phyloP scores from a whole-genome alignment of 2,797 vertebrate species.

The Furcifer pardalis region DNA sequence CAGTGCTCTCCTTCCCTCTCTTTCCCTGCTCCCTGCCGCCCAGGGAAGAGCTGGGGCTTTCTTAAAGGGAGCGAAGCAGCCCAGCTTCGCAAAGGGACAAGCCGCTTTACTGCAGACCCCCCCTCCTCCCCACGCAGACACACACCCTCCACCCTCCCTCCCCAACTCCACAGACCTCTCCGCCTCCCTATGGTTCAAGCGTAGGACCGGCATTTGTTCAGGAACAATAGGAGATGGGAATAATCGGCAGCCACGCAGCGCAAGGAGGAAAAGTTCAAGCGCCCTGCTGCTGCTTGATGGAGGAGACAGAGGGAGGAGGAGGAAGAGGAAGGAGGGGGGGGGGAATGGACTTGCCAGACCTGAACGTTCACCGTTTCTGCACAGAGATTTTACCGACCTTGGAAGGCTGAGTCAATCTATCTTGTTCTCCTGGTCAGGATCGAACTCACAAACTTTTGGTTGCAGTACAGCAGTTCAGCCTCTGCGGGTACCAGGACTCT shows the following conservation, averaged over 20 bases:
- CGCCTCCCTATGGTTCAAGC: neutral
- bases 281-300: neutral
- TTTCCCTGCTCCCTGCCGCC: neutral
- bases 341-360: neutral
- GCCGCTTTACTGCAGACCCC: neutral
- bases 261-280: neutral
- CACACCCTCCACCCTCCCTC: neutral
- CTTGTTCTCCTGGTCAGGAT: no score
- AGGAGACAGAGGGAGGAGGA: no score
- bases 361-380: neutral
- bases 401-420: no score
- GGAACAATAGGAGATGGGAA: neutral
- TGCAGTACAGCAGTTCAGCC: no score
- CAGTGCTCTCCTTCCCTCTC: neutral
- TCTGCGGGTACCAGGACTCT: no score
- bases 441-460: no score
- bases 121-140: neutral
- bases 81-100: neutral
- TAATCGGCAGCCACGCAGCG: neutral
- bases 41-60: conserved; percentile 43
- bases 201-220: neutral
- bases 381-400: no score
- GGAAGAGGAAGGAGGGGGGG: no score
- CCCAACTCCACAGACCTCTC: neutral
- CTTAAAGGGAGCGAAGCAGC: conserved; percentile 38